Evolutionary conservation across 2,888 invertebrate species (phyloP).

Genomic region (Hedychridium roseum): DNA sequence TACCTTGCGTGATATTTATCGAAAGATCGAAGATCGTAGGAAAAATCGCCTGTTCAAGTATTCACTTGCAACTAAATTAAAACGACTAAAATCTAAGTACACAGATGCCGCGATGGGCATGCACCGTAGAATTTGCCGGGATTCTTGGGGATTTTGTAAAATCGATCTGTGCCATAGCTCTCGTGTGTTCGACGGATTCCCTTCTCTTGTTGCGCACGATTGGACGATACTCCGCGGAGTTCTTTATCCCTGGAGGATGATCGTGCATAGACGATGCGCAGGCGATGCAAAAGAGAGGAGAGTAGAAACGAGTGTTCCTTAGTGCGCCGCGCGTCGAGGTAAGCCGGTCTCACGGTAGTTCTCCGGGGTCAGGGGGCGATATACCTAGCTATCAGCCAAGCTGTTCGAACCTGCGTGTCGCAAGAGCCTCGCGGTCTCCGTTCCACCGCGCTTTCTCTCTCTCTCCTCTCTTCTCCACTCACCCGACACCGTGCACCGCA

Average conservation of each 20-base stretch:
- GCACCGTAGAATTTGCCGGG: no score
- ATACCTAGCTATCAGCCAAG: slow-evolving; percentile 42
- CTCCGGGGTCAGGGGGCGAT: slow-evolving; percentile 54
- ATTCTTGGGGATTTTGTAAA: no score
- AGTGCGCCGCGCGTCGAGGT: slow-evolving; percentile 36
- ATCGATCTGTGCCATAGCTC: no score
- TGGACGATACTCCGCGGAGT: no score
- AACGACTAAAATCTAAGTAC: no score
- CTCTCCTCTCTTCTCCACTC: slow-evolving; percentile 9
- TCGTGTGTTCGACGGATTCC: no score
- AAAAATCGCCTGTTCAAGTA: no score
- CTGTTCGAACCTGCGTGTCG: slow-evolving; percentile 43
- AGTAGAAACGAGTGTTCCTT: slow-evolving; percentile 40
- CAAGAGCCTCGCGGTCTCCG: slow-evolving; percentile 41
- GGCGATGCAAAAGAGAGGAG: not conserved
- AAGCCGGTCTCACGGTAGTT: slow-evolving; percentile 55
- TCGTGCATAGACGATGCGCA: not conserved
- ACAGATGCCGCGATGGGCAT: no score
- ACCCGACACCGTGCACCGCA: slow-evolving; percentile 30
- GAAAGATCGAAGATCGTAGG: no score
- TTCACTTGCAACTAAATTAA: no score
- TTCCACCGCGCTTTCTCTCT: slow-evolving; percentile 18
- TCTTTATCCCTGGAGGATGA: not conserved
- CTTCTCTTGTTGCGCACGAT: no score
- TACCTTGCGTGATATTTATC: no score